Evolutionary conservation across 2,113 vertebrate genomes (phyloP), one percentile per base, ranked within the genome.

Genomic region (Otus sunia): DNA sequence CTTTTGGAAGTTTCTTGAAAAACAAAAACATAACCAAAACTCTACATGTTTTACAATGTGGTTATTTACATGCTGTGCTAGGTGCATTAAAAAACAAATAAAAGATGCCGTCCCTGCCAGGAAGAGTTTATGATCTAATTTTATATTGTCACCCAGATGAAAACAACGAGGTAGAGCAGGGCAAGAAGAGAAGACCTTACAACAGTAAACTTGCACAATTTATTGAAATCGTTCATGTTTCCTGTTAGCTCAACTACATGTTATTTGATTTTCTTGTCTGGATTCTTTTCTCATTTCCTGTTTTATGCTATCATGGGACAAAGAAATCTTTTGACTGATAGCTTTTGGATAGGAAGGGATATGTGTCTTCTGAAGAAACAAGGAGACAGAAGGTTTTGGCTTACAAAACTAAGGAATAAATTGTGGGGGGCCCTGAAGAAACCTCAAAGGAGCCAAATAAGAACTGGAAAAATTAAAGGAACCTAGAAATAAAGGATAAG

Each of bases 121-220:
- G 15, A 91, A 59, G 45, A 92, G 22, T 90, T 91, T 50, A 68
- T 83, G 30, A 79, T 41, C 45, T 60, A 73, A 92, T 62, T 86
- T 78, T 82, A 43, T 49, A 49, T 45, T 34, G 10, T 71, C n/a
- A 55, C 16, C 8, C 12, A 73, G 34, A 74, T 62, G 14, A 81
- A 85, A 90, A 64, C 20, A 90, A 18, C 1, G 6, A 25, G 15
- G 23, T 55, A 30, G 26, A 81, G 72, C 6, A n/a, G 34, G 27
- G 26, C 26, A 92, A 43, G 39, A 67, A 68, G 22, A 69, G 17
- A 66, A 92, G 27, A 60, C 41, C 30, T 77, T 63, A 29, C 10
- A 78, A 45, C 19, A 60, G 15, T 34, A 88, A 56, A 62, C 17
- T 73, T 78, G 77, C 4, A 37, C 5, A 73, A 23, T 22, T 27